Conservation (phyloP, 1,140 invertebrate species). For the Antheraea pernyi region DNA sequence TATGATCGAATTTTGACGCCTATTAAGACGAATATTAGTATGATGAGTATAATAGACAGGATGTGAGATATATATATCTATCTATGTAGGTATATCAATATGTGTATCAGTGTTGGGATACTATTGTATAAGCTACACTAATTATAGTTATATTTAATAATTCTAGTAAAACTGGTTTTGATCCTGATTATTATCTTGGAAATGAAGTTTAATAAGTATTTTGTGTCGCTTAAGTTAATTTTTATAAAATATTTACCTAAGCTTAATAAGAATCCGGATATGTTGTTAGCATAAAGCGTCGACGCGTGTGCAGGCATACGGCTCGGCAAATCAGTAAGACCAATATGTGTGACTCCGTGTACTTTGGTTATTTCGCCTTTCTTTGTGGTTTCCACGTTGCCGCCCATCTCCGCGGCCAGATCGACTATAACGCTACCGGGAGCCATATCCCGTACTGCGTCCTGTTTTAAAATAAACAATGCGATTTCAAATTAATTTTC, state of each 20-base stretch:
- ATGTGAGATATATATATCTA: too few species aligned
- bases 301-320: constrained; percentile 92
- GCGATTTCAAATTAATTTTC: not conserved
- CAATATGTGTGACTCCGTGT: constrained; percentile 91
- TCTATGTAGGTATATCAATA: too few species aligned
- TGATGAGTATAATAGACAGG: too few species aligned
- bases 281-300: constrained; percentile 94
- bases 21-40: too few species aligned
- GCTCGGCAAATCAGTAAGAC: constrained; percentile 91
- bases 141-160: too few species aligned
- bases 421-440: constrained; percentile 95
- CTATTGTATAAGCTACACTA: too few species aligned
- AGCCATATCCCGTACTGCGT: constrained; percentile 91
- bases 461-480: constrained; percentile 71
- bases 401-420: constrained; percentile 93
- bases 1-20: too few species aligned
- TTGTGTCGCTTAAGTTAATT: too few species aligned
- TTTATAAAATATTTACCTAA: constrained; percentile 79
- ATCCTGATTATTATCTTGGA: too few species aligned
- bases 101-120: too few species aligned
- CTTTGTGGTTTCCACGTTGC: constrained; percentile 91
- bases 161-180: too few species aligned
- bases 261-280: constrained; percentile 92
- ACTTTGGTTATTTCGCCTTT: constrained; percentile 89
- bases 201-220: too few species aligned